Base-by-base conservation (phyloP, 2,888 invertebrate species). In the Acrobasis suavella region DNA sequence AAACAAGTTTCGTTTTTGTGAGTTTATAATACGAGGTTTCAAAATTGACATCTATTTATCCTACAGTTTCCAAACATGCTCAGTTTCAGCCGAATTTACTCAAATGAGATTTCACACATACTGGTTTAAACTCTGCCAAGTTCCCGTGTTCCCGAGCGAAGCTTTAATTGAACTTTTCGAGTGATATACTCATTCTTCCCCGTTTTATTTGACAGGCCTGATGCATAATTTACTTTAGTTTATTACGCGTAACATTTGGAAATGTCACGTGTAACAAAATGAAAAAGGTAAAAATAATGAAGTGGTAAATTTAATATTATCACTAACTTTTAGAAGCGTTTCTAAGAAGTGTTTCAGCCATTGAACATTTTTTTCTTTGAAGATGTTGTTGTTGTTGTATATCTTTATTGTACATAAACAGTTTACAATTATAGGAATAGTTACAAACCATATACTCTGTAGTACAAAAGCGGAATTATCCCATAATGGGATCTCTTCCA, bases 101-200 rank as follows among this genome's bases (percentile, higher is more conserved):
- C 72, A 81, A 82, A 83, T 83, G 78, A 81, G 78, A 82, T 81
- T 82, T 81, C 77, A 77, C 81, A 78, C 77, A 52, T 55, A 55
- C 54, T 61, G 61, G 54, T 16, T 32, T 61, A 54, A 42, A 55
- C 55, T 46, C 32, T 42, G 37, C 55, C 52, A 61, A 61, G 55
- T 54, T 54, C 62, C 50, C 55, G 58, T 58, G 50, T 61, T 63
- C 22, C 62, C 38, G 14, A 50, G 54, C 67, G 66, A 67, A 74
- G 73, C 70, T 73, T 76, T 67, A 71, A 72, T 72, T 73, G 71
- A 67, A 71, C 69, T 68, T 72, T 74, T 71, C 69, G 67, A 56
- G 42, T 56, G 56, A 56, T 42, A 56, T 56, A 56, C 56, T 56
- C 56, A 70, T 56, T 56, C 15, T 42, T 42, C 39, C 56, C 39